These are phyloP conservation scores for Oryctes rhinoceros DNA, from an alignment of 1,140 invertebrate species.

Conservation along the genomic window DNA sequence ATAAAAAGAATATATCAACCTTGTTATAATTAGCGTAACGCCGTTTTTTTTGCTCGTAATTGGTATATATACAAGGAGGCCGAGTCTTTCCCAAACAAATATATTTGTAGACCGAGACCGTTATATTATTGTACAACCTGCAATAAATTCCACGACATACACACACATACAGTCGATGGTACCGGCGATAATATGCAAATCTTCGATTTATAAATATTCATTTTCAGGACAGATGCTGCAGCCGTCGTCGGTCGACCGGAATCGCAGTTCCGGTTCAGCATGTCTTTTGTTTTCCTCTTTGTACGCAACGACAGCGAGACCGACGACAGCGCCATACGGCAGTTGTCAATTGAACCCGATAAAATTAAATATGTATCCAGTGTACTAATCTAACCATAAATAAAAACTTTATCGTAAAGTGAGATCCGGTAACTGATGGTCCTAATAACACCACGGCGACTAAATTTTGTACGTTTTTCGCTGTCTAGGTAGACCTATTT, in stretches of 20 bases:
- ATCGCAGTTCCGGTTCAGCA: constrained; percentile 57
- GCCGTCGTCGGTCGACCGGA: constrained; percentile 55
- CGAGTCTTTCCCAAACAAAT: constrained; percentile 11
- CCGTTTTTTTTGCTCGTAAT: neutral
- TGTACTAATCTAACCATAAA: constrained; percentile 48
- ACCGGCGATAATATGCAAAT: constrained; percentile 56
- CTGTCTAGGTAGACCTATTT: neutral
- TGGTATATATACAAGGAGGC: neutral
- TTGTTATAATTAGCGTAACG: no score
- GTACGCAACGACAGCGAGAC: constrained; percentile 42
- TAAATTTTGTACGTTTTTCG: neutral
- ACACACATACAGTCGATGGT: constrained; percentile 45
- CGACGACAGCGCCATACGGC: constrained; percentile 49
- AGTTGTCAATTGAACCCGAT: constrained; percentile 50
- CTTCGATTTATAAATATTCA: constrained; percentile 58
- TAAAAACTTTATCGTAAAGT: constrained; percentile 47
- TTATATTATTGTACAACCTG: constrained; percentile 55
- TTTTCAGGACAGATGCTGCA: constrained; percentile 57
- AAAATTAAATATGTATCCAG: constrained; percentile 54
- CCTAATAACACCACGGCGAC: constrained; percentile 5
- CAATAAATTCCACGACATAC: constrained; percentile 55
- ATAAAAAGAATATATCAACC: no score
- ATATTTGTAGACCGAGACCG: constrained; percentile 44
- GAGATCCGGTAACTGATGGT: constrained; percentile 48
- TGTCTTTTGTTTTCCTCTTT: constrained; percentile 52